Base-by-base conservation (phyloP, 2,888 invertebrate species). In the Erebia epiphron region DNA sequence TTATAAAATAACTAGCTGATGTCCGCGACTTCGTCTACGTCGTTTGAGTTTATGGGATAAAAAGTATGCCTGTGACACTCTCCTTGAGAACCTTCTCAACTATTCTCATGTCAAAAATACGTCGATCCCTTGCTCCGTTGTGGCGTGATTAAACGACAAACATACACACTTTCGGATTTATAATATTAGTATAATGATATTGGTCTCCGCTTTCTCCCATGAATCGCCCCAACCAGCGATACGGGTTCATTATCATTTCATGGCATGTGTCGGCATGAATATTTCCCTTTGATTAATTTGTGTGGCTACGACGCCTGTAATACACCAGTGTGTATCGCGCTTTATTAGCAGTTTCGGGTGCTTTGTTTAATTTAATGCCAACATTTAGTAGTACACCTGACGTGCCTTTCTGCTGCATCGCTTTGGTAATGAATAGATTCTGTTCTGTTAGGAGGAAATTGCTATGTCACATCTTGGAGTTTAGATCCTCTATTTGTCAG, bases 251-350 rank as follows among this genome's bases (percentile, higher is more conserved):
- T 91, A 91, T 89, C 86, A 89, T 91, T 90, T 89, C 89, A 90
- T 89, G 90, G 90, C 90, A 90, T 91, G 90, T 91, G 91, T 91
- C 87, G 87, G 86, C 89, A 89, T 91, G 89, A 91, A 92, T 91
- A 91, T 91, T 91, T 91, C 91, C 82, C 89, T 92, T 90, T 92
- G 91, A 92, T 91, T 90, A 92, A 91, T 91, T 89, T 87, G 87
- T 84, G 86, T 80, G 86, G 74, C 68, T 63, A 67, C 70, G 74
- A 74, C 70, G 74, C 72, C 57, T 54, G 70, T 72, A 72, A 72
- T 69, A 69, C 72, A 68, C 67, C 68, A 21, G 67, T 16, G 67
- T 60, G 69, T 70, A 70, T 72, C 64, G 77, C 64, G 77, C 86
- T 87, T 86, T 89, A 90, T 90, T 89, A 88, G 85, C 84, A 73